Conservation (phyloP, 2,797 vertebrate species). For the Loriculus beryllinus region DNA sequence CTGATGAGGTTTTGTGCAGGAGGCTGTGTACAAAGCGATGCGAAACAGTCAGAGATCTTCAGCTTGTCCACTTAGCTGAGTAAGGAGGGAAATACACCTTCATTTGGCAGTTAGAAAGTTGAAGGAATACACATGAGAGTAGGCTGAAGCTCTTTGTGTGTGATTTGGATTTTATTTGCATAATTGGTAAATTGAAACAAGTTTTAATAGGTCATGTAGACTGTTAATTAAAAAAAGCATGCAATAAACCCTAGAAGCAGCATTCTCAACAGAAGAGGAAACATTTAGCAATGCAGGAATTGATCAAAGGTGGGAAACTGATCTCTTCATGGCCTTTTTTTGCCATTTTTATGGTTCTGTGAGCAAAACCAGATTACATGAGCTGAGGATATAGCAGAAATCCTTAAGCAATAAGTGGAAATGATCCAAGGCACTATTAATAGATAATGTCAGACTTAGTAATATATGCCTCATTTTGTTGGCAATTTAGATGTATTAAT, state of each 20-base stretch:
- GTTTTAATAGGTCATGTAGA: background rate
- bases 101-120: background rate
- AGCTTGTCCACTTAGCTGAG: background rate
- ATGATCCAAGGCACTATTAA: background rate
- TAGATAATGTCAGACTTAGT: background rate
- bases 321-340: background rate
- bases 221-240: background rate
- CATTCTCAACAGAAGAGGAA: background rate
- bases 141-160: background rate
- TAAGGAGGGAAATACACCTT: background rate
- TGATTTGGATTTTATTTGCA: background rate
- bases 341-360: background rate
- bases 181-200: background rate
- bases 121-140: background rate
- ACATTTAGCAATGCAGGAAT: background rate
- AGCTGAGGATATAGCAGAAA: background rate
- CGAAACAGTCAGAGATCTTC: background rate
- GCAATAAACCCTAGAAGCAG: background rate
- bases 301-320: background rate
- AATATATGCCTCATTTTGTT: background rate
- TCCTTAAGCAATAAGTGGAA: background rate
- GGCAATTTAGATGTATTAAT: background rate
- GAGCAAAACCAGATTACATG: background rate
- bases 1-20: background rate
- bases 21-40: background rate